A percentile compares a stretch with the other conserved stretches of the same genome.
Evolutionary conservation across 2,888 invertebrate genomes (phyloP).

Genomic region (Tipula lateralis): DNA sequence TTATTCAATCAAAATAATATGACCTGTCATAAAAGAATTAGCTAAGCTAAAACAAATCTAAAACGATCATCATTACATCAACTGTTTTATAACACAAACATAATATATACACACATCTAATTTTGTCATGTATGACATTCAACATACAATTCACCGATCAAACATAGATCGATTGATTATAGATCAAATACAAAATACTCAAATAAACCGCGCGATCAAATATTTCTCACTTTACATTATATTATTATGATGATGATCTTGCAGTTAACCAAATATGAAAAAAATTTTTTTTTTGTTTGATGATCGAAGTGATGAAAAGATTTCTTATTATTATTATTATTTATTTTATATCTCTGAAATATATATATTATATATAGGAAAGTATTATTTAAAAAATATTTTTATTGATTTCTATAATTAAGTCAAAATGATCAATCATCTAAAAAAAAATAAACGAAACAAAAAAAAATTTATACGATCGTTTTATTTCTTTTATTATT

Average conservation of each 20-base stretch:
- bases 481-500: background rate
- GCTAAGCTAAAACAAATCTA: conserved; percentile 11
- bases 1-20: conserved; percentile 20
- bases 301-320: conserved; percentile 24
- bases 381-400: conserved; percentile 24
- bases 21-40: background rate
- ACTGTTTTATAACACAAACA: background rate
- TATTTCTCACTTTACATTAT: background rate
- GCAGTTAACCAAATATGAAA: background rate
- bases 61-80: conserved; percentile 19
- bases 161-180: background rate
- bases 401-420: conserved; percentile 29
- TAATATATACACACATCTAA: background rate
- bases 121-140: conserved; percentile 13
- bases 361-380: background rate
- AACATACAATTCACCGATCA: background rate
- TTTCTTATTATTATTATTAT: conserved; percentile 12
- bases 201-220: conserved; percentile 19
- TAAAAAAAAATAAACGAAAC: background rate
- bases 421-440: conserved; percentile 26
- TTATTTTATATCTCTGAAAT: conserved; percentile 24
- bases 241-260: background rate
- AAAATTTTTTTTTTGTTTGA: background rate
- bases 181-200: background rate
- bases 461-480: background rate